Evolutionary conservation across 2,888 invertebrate species (phyloP).

Genomic region (Hypsopygia costalis): DNA sequence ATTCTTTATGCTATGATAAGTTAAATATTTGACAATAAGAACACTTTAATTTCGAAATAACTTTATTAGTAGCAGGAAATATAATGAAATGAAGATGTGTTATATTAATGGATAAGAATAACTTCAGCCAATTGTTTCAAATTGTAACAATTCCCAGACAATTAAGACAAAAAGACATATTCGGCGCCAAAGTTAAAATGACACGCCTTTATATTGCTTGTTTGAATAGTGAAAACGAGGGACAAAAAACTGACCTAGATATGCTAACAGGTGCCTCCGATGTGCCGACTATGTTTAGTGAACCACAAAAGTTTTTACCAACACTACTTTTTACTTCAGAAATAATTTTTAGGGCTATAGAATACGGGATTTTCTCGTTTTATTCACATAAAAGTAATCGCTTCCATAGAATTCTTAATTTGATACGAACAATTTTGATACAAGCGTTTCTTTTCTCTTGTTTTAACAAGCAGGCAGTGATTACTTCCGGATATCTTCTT

Average conservation of each 20-base stretch:
- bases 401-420: neutral
- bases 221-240: slow-evolving; percentile 60
- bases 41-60: slow-evolving; percentile 31
- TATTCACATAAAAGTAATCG: neutral
- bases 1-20: neutral
- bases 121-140: slow-evolving; percentile 19
- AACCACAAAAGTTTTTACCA: slow-evolving; percentile 46
- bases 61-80: slow-evolving; percentile 22
- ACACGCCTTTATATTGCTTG: slow-evolving; percentile 37
- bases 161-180: slow-evolving; percentile 37
- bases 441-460: neutral
- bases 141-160: slow-evolving; percentile 25
- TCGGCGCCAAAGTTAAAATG: slow-evolving; percentile 28
- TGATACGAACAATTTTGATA: neutral
- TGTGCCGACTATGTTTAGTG: slow-evolving; percentile 39
- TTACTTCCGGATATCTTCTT: slow-evolving; percentile 21
- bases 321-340: slow-evolving; percentile 28
- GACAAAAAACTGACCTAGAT: slow-evolving; percentile 63
- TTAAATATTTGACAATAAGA: slow-evolving; percentile 7
- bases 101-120: slow-evolving; percentile 28
- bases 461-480: slow-evolving; percentile 10
- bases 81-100: slow-evolving; percentile 23
- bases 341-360: slow-evolving; percentile 8
- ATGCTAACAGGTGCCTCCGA: slow-evolving; percentile 50
- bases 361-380: slow-evolving; percentile 1